These are phyloP conservation scores for Holothuria leucospilota DNA, from an alignment of 53 echinoderm and acorn worm species.

Conservation along the genomic window DNA sequence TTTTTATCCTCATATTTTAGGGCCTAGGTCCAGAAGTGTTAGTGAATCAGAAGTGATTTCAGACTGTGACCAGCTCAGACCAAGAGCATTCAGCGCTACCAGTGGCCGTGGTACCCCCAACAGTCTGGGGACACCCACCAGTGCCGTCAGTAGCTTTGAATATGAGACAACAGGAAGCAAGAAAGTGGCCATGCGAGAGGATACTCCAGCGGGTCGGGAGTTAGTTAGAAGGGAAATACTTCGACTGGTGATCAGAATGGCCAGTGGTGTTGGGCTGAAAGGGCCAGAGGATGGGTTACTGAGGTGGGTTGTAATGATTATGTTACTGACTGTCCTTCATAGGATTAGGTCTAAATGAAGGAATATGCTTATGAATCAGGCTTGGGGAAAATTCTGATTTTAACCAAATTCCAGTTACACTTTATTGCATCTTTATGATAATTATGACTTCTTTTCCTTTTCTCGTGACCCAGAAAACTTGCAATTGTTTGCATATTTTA, in stretches of 20 bases:
- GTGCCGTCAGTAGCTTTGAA: conserved; percentile 70
- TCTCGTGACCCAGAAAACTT: too few relatives aligned
- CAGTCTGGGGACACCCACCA: conserved; percentile 67
- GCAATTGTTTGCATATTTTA: too few relatives aligned
- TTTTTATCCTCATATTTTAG: background rate
- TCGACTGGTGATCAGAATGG: conserved; percentile 82
- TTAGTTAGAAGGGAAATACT: conserved; percentile 88
- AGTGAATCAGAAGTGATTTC: conserved; percentile 62
- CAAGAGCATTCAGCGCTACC: conserved; percentile 85
- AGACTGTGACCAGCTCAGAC: conserved; percentile 45
- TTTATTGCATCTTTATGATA: too few relatives aligned
- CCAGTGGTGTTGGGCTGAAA: conserved; percentile 94
- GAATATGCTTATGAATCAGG: too few relatives aligned
- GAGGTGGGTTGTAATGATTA: conserved; percentile 57
- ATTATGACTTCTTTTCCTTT: too few relatives aligned
- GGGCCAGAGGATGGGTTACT: conserved; percentile 90
- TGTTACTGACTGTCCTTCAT: too few relatives aligned
- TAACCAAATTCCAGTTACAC: too few relatives aligned
- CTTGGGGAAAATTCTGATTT: too few relatives aligned
- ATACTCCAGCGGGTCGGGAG: conserved; percentile 73
- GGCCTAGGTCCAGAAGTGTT: conserved; percentile 55
- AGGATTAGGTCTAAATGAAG: too few relatives aligned
- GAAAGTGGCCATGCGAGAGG: conserved; percentile 74
- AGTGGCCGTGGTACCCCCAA: conserved; percentile 76
- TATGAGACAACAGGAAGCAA: conserved; percentile 59